These are phyloP conservation scores for Suncus etruscus DNA, from an alignment of 2,113 vertebrate species.

Conservation along the genomic window DNA sequence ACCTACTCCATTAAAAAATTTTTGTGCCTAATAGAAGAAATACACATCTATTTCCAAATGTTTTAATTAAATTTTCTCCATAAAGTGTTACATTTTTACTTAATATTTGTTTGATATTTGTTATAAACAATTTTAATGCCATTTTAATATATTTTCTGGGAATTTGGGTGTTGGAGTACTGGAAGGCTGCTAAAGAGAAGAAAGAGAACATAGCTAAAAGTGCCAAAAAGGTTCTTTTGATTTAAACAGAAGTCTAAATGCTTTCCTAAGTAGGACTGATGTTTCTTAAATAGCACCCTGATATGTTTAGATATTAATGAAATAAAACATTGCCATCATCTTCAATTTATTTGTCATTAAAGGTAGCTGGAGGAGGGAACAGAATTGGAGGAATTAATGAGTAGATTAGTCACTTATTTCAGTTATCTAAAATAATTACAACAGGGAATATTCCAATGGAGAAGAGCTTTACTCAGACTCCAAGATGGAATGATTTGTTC, in stretches of 20 bases:
- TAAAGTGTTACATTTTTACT: background rate
- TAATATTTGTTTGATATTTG: background rate
- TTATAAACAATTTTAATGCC: background rate
- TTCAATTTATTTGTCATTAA: background rate
- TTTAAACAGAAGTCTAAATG: background rate
- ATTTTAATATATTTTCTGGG: background rate
- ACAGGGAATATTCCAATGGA: background rate
- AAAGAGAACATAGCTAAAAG: background rate
- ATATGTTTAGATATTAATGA: background rate
- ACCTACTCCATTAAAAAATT: background rate
- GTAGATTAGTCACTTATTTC: slow-evolving; percentile 17
- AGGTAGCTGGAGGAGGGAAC: background rate
- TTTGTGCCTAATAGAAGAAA: background rate
- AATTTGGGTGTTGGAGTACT: background rate
- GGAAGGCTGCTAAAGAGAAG: background rate
- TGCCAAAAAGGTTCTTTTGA: background rate
- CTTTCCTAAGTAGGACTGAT: background rate
- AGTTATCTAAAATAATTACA: slow-evolving; percentile 29
- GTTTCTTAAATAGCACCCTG: slow-evolving; percentile 18
- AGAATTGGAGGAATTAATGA: background rate
- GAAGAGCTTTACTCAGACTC: background rate
- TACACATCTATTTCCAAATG: background rate
- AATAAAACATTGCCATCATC: background rate
- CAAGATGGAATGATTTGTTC: background rate
- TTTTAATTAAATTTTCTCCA: background rate